Evolutionary conservation across 2,113 vertebrate species (phyloP).

Genomic region (Boulengeromyrus knoepffleri): DNA sequence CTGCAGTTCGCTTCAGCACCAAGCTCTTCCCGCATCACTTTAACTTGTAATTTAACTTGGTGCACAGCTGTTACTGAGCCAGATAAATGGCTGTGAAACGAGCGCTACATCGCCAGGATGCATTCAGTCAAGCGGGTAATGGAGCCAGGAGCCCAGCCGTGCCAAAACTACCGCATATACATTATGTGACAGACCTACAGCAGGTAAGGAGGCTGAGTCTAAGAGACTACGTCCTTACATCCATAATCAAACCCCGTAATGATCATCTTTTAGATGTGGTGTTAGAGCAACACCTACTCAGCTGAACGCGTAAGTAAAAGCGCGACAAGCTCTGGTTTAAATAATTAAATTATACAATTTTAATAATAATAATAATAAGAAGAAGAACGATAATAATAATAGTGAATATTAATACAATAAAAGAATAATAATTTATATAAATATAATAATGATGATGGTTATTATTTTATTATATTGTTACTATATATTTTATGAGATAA

Average conservation of each 20-base stretch:
- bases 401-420: too few relatives aligned
- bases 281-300: not conserved
- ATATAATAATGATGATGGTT: not conserved
- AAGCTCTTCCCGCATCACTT: not conserved
- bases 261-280: not conserved
- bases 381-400: too few relatives aligned
- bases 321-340: not conserved
- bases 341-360: not conserved
- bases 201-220: not conserved
- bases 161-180: not conserved
- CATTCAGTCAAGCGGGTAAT: not conserved
- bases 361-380: not conserved
- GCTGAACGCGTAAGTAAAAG: not conserved
- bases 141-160: not conserved
- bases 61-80: not conserved
- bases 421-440: too few relatives aligned
- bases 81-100: not conserved
- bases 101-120: not conserved
- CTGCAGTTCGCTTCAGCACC: conserved; percentile 24
- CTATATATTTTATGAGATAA: not conserved
- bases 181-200: not conserved
- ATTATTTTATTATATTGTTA: not conserved
- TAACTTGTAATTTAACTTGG: not conserved
- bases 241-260: not conserved
- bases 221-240: not conserved